Percentiles rank a stretch among this genome's conserved stretches.
These are phyloP conservation scores for Phytoseiulus persimilis DNA, from an alignment of 2,888 invertebrate genomes.

Conservation along the genomic window DNA sequence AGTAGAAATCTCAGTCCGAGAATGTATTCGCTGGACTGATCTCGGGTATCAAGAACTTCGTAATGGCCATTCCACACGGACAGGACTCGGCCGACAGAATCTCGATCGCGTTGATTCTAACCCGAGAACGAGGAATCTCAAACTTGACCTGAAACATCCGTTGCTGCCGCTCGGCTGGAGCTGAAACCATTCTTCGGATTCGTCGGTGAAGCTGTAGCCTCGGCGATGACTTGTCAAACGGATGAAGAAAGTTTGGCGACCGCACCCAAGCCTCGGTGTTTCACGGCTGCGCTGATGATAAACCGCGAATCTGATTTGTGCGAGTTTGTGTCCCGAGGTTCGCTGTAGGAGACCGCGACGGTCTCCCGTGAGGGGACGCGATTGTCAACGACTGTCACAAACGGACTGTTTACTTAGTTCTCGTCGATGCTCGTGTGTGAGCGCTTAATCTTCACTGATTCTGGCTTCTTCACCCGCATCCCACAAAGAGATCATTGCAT, in stretches of 20 bases:
- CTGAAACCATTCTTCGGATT: neutral
- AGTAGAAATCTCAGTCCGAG: neutral
- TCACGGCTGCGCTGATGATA: neutral
- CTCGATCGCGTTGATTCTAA: no score
- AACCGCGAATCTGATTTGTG: no score
- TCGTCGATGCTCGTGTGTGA: no score
- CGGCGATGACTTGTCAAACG: neutral
- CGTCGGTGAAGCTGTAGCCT: neutral
- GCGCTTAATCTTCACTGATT: no score
- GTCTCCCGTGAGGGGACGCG: no score
- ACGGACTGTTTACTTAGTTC: no score
- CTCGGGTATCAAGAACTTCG: neutral
- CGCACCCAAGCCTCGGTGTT: neutral
- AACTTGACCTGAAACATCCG: neutral
- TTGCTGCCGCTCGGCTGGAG: neutral
- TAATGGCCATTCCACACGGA: neutral
- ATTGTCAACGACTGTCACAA: no score
- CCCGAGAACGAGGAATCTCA: neutral
- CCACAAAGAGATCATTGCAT: no score
- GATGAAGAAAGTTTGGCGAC: neutral
- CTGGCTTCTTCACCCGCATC: no score
- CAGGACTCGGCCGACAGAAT: no score
- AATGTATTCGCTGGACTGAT: neutral
- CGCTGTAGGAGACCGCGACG: no score
- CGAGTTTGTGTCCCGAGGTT: no score